Conservation (phyloP, 2,797 vertebrate species). For the Heterohyrax brucei region DNA sequence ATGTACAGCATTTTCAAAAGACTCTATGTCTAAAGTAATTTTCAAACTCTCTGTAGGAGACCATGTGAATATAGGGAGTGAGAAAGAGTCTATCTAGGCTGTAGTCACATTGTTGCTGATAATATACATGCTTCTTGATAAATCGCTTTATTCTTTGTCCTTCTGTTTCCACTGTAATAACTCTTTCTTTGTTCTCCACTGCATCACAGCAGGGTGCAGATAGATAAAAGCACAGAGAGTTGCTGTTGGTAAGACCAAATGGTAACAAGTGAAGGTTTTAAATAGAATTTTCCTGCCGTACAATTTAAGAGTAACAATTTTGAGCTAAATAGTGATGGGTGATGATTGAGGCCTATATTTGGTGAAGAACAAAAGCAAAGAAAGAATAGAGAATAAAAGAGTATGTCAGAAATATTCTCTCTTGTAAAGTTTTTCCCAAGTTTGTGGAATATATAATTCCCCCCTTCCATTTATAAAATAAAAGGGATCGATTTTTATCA, state of each 20-base stretch:
- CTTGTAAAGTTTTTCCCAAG: background rate
- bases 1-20: background rate
- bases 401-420: background rate
- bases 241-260: conserved; percentile 28
- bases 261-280: conserved; percentile 11
- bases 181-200: conserved; percentile 26
- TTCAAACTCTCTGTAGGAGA: conserved; percentile 12
- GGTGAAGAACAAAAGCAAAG: background rate
- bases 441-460: background rate
- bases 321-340: background rate
- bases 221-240: conserved; percentile 4
- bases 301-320: conserved; percentile 49
- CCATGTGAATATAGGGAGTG: background rate
- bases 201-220: background rate
- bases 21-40: conserved; percentile 2
- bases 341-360: background rate
- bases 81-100: background rate
- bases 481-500: background rate
- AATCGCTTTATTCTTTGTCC: conserved; percentile 29
- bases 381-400: background rate
- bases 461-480: background rate
- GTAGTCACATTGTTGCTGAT: background rate
- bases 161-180: conserved; percentile 14
- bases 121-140: background rate
- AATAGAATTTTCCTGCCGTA: conserved; percentile 18